Evolutionary conservation across 53 echinoderm and acorn worm species (phyloP), one percentile per base, ranked within the genome.

Genomic region (Apostichopus leukothele): DNA sequence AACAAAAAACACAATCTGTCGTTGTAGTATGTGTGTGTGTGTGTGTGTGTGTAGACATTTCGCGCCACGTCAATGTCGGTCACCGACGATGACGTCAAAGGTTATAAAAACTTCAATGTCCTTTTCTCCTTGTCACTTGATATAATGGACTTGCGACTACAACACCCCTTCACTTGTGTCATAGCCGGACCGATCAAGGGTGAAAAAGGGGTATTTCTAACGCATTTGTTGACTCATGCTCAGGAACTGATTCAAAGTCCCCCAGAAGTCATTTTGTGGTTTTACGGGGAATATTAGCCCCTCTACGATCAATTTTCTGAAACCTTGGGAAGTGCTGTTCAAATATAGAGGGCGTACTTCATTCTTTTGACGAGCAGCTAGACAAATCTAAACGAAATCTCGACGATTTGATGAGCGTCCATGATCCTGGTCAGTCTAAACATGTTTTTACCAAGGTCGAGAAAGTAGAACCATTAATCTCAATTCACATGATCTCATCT

Each of bases 391-490:
- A 90, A 27, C 21, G 63, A 53, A 92, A 92, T 54, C 73, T 96
- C 1, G 96, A 96, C 50, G 94, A 96, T 86, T 74, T 96, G 59
- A 92, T 94, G 86, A 18, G 79, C 21, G 9, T 94, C 96, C 0
- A 93, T 96, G 9, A 93, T 96, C 55, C 84, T 93, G 12, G 93
- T 96, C 0, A 88, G 89, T 52, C 94, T 93, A 75, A 94, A 96
- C 73, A 75, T 96, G 11, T 94, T 94, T 76, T 88, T 39, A 93
- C 22, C 91, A 91, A 54, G 92, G 93, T 12, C 89, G 91, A 74
- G 94, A 96, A 74, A 92, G 90, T 78, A 52, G 96, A 50, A 96
- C 96, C 20, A 96, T 96, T 21, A 92, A 88, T 78, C 86, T 96
- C 16, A 96, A 94, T 66, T 78, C 92, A 9, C 92, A 94, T 75